Conservation (phyloP, 2,888 invertebrate species). For the Pollenia labialis region DNA sequence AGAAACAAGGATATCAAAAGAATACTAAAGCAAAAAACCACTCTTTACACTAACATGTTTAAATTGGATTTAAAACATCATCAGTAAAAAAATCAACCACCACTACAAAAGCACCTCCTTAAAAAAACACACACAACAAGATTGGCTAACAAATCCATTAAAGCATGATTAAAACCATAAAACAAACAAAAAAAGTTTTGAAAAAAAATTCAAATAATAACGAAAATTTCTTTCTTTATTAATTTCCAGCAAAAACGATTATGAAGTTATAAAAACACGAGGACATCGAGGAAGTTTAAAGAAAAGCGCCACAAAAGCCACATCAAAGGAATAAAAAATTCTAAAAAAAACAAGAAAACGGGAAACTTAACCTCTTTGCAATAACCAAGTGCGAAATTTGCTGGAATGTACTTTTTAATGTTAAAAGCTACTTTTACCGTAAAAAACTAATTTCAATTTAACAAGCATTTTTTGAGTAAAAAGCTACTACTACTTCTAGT, state of each 20-base stretch:
- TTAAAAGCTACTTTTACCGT: too few species aligned
- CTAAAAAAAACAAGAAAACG: too few species aligned
- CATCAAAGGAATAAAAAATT: too few species aligned
- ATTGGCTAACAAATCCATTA: slow-evolving; percentile 42
- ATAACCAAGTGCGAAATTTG: too few species aligned
- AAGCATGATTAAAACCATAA: slow-evolving; percentile 29
- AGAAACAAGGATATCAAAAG: slow-evolving; percentile 43
- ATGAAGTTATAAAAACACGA: background rate
- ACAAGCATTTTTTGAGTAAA: too few species aligned
- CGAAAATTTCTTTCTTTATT: slow-evolving; percentile 39
- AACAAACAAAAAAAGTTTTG: slow-evolving; percentile 1
- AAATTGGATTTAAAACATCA: slow-evolving; percentile 20
- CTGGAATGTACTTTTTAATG: too few species aligned
- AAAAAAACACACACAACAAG: background rate
- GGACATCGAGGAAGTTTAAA: background rate
- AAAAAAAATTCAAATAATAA: slow-evolving; percentile 12
- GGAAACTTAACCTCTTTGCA: too few species aligned
- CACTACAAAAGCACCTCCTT: background rate
- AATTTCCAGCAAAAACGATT: slow-evolving; percentile 35
- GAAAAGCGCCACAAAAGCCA: too few species aligned
- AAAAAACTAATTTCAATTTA: too few species aligned
- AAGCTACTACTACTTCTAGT: too few species aligned
- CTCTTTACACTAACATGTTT: slow-evolving; percentile 14
- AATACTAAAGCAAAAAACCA: slow-evolving; percentile 6
- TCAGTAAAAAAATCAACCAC: background rate